Evolutionary conservation across 1,140 invertebrate species (phyloP).

Genomic region (Drosophila persimilis): DNA sequence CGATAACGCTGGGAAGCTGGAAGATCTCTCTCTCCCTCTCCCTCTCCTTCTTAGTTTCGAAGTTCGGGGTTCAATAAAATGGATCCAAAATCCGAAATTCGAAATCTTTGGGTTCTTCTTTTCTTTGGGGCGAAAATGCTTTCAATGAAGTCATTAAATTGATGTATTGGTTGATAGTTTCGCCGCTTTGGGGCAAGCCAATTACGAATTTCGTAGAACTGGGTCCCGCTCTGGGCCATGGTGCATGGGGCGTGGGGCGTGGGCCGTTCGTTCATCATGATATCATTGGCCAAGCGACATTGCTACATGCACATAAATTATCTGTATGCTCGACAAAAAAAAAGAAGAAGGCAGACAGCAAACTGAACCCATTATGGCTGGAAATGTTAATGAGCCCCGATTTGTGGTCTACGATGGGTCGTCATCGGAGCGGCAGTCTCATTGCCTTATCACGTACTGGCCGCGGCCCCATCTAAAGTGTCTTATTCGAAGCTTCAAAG

Average conservation of each 20-base stretch:
- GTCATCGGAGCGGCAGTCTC: conserved; percentile 11
- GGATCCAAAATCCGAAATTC: background rate
- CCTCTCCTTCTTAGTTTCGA: background rate
- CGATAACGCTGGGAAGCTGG: conserved; percentile 27
- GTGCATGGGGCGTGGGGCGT: conserved; percentile 21
- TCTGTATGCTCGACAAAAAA: conserved; percentile 24
- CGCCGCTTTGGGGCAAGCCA: conserved; percentile 58
- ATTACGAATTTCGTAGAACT: conserved; percentile 70
- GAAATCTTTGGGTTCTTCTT: conserved; percentile 3
- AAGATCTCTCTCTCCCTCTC: background rate
- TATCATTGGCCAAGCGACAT: conserved; percentile 43
- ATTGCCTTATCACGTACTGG: conserved; percentile 37
- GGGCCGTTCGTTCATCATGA: conserved; percentile 35
- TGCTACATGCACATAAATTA: conserved; percentile 46
- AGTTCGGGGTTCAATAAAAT: too few species aligned
- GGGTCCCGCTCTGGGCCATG: conserved; percentile 4
- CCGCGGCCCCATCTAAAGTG: conserved; percentile 35
- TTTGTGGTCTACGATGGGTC: conserved; percentile 38
- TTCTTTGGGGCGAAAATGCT: conserved; percentile 48
- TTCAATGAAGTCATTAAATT: conserved; percentile 80
- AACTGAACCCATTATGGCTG: conserved; percentile 33
- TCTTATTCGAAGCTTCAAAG: conserved; percentile 12
- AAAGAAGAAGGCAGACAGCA: background rate
- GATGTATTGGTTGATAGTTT: conserved; percentile 74
- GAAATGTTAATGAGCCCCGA: conserved; percentile 47